Evolutionary conservation across 2,113 vertebrate species (phyloP).

Genomic region (Calypte anna): DNA sequence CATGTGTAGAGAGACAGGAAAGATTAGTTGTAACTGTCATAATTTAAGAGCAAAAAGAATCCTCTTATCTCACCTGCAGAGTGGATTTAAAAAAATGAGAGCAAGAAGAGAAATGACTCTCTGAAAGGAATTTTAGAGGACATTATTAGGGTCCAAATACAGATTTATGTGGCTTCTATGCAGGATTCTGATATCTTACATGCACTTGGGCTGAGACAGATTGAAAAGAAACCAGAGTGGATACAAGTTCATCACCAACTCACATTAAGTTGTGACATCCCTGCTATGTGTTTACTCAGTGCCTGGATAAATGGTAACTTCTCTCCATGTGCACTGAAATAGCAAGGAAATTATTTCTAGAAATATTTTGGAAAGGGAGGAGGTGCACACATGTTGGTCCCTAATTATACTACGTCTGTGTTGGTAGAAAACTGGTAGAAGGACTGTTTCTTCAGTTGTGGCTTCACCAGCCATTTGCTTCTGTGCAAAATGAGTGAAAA

Average conservation of each 20-base stretch:
- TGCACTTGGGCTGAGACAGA: background rate
- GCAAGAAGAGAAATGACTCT: conserved; percentile 1
- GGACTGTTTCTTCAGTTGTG: background rate
- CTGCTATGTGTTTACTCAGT: background rate
- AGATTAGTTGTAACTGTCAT: conserved; percentile 25
- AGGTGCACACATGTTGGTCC: accelerated
- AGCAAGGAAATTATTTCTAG: background rate
- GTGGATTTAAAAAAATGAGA: conserved; percentile 37
- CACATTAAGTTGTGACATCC: background rate
- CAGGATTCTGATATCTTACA: background rate
- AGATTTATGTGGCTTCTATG: background rate
- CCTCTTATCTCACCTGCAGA: conserved; percentile 37
- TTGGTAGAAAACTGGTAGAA: background rate
- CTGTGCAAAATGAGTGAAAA: background rate
- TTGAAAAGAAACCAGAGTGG: background rate
- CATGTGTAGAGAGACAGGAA: background rate
- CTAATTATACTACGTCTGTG: accelerated
- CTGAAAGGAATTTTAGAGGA: conserved; percentile 25
- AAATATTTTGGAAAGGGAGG: background rate
- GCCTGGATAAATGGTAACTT: background rate
- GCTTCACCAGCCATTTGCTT: background rate
- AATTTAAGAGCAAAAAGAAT: conserved; percentile 34
- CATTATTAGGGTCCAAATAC: background rate
- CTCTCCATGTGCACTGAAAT: background rate
- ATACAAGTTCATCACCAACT: accelerated